Base-by-base conservation (phyloP, 1,140 invertebrate species). In the Medauroidea extradentata region DNA sequence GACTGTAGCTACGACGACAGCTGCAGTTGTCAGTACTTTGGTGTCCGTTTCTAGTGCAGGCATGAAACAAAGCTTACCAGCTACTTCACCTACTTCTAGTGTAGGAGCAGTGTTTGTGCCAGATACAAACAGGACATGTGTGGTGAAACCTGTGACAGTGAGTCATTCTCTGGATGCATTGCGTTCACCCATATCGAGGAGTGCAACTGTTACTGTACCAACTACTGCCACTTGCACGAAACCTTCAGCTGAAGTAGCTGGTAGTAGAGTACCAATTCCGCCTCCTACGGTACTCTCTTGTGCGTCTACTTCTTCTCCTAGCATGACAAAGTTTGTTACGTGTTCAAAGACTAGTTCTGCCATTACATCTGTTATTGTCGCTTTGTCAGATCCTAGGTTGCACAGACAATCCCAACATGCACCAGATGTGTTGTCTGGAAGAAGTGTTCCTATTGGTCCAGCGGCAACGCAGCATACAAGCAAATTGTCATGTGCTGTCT, bases 1-100 rank as follows among this genome's bases (percentile, higher is more conserved):
- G 38, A 62, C 60, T 18, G 54, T 63, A 8, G 60, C 66, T 7
- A 59, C 65, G 18, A 62, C 58, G 11, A 65, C 64, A 39, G 62
- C 56, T 18, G 51, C 67, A 51, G 52, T 64, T 7, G 34, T 64
- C n/a, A 57, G 64, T 8, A 38, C 64, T 11, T 18, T 58, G 16
- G 56, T 58, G 34, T 27, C 44, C 27, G 44, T 52, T 4, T 58
- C 56, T 19, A 56, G 41, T 56, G 41, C 41, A 13, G 41, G 14
- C 23, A 43, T 46, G 43, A 24, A 46, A 29, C 23, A 41, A 21
- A 24, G 41, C 18, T 27, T 21, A 24, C 29, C 57, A 52, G 42
- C 52, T n/a, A 34, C 50, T 38, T 34, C 55, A 39, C 24, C 50
- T 13, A 53, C 42, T 25, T 14, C 46, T 24, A n/a, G 51, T 16